Percentiles rank a stretch among this genome's conserved stretches.
These are phyloP conservation scores for Thermophis baileyi DNA, from an alignment of 2,113 vertebrate species.

Conservation along the genomic window DNA sequence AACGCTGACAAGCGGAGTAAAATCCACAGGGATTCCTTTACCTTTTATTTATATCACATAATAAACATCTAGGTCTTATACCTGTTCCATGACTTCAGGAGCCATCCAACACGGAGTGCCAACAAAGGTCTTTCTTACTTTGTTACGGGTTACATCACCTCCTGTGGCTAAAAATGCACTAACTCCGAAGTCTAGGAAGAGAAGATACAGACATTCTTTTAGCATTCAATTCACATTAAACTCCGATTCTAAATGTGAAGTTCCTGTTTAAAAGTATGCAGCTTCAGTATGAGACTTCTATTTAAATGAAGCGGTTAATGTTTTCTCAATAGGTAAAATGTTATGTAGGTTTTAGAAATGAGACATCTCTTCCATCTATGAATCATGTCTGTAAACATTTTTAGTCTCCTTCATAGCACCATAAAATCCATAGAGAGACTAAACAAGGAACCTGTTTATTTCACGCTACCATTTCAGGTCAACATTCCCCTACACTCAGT, in stretches of 20 bases:
- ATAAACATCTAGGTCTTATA: slow-evolving; percentile 47
- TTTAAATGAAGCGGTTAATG: not conserved
- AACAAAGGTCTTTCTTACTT: slow-evolving; percentile 98
- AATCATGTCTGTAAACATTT: not conserved
- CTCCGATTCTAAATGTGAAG: not conserved
- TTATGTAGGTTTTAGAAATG: not conserved
- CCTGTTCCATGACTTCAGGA: slow-evolving; percentile 99
- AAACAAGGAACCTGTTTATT: not conserved
- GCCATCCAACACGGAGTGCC: slow-evolving; percentile 99
- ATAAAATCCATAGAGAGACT: not conserved
- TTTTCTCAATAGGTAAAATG: not conserved
- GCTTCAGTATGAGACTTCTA: not conserved
- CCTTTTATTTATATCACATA: not conserved
- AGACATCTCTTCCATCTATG: not conserved
- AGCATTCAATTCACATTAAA: not conserved
- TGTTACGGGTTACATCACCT: slow-evolving; percentile 95
- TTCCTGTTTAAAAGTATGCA: not conserved
- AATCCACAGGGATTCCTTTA: not conserved
- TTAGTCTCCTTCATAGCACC: not conserved
- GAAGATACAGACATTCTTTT: not conserved
- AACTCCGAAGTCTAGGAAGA: slow-evolving; percentile 90
- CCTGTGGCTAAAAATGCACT: slow-evolving; percentile 95
- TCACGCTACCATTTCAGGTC: not conserved
- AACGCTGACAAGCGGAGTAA: not conserved
- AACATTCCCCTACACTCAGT: not conserved